Conservation (phyloP, 1,140 invertebrate species). For the Stegodyphus dumicola region DNA sequence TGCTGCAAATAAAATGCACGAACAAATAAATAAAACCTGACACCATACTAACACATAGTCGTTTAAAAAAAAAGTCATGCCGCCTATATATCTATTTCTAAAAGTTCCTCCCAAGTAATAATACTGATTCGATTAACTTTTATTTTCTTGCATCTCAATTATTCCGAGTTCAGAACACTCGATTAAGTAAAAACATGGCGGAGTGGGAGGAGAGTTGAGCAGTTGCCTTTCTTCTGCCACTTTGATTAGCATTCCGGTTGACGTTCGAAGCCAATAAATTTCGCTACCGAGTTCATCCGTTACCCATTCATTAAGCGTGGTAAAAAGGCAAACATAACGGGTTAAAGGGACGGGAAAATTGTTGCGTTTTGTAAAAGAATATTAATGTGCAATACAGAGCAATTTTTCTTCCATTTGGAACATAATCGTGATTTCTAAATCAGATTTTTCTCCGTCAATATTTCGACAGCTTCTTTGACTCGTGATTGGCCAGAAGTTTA, state of each 20-base stretch:
- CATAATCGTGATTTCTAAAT: too few species aligned
- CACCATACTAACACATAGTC: background rate
- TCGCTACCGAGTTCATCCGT: conserved; percentile 23
- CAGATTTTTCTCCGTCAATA: too few species aligned
- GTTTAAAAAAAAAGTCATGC: conserved; percentile 11
- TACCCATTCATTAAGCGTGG: conserved; percentile 24
- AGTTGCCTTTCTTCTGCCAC: conserved; percentile 9
- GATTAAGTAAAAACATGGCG: conserved; percentile 41
- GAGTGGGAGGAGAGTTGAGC: conserved; percentile 19
- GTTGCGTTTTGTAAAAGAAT: background rate
- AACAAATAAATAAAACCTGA: conserved; percentile 40
- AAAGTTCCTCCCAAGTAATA: conserved; percentile 24
- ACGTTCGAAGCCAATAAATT: conserved; percentile 36
- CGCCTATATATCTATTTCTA: background rate
- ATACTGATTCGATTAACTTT: conserved; percentile 47
- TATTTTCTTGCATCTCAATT: conserved; percentile 22
- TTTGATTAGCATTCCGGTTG: conserved; percentile 49
- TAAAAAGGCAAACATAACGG: conserved; percentile 26
- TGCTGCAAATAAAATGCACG: conserved; percentile 38
- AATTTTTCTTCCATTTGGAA: too few species aligned
- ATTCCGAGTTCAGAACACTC: conserved; percentile 31
- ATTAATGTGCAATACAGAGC: background rate
- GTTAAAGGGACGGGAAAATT: conserved; percentile 44
- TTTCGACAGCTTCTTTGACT: too few species aligned
- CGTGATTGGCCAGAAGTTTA: too few species aligned